A percentile compares a stretch with the other conserved stretches of the same genome.
Conservation (phyloP, 2,797 vertebrate species). For the Tamandua tetradactyla region DNA sequence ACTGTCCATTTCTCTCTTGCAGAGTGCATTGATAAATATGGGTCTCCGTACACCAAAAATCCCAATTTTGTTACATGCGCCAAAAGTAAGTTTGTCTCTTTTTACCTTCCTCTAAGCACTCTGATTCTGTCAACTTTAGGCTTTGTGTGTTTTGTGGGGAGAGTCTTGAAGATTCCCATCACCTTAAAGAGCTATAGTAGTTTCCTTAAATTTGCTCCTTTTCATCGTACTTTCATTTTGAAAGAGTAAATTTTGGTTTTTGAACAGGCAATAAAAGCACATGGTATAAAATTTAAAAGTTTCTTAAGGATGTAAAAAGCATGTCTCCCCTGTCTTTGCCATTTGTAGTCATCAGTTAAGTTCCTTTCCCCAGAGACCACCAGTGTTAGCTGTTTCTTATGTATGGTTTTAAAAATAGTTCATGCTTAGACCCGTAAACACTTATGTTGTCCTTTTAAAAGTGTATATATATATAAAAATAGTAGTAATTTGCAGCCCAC, state of each 20-base stretch:
- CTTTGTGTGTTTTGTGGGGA: background rate
- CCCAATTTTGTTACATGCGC: slow-evolving; percentile 93
- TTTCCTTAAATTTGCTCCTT: background rate
- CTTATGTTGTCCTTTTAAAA: too few relatives aligned
- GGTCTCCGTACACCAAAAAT: slow-evolving; percentile 88
- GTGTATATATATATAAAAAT: too few relatives aligned
- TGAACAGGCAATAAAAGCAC: background rate
- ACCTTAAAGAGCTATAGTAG: background rate
- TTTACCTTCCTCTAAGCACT: slow-evolving; percentile 39
- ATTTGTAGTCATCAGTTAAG: fast-evolving
- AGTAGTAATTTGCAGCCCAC: too few relatives aligned
- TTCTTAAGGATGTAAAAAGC: too few relatives aligned
- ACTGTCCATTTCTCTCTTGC: slow-evolving; percentile 78
- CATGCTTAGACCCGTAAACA: background rate
- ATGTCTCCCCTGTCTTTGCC: background rate
- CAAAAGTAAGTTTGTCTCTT: slow-evolving; percentile 91
- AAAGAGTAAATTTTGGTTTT: background rate
- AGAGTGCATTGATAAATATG: slow-evolving; percentile 92
- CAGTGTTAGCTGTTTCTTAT: background rate
- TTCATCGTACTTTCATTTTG: background rate
- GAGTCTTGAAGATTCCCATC: background rate
- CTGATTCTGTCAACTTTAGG: background rate
- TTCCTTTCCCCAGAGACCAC: background rate
- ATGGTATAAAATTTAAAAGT: fast-evolving
- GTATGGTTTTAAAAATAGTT: background rate